Base-by-base conservation (phyloP, 2,113 vertebrate species). In the Piprites chloris region DNA sequence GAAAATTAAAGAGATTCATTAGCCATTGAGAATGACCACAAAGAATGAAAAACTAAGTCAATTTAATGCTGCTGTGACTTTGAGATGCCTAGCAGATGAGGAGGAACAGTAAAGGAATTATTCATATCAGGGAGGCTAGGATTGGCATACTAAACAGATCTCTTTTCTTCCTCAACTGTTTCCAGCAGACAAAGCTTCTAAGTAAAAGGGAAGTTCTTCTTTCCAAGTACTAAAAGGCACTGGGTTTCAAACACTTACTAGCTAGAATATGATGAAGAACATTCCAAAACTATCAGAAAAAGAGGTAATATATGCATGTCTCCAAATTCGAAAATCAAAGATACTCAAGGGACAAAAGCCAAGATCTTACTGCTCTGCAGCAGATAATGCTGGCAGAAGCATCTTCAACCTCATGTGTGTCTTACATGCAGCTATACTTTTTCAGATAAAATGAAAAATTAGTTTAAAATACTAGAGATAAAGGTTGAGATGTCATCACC, bases 1-100 rank as follows among this genome's bases (percentile, higher is more conserved):
- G 14, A 81, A 93, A 93, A 92, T 74, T 67, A 78, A 69, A 28
- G n/a, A 24, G n/a, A 86, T 73, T 58, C 21, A 91, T 61, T 47
- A 77, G 39, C 63, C 65, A 67, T 39, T 89, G 47, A 65, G 87
- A 93, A 87, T 58, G 24, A 87, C 52, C 80, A 89, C 24, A 23
- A 76, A 92, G 39, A 72, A 95, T 41, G 39, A 85, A 92, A 90
- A 91, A 46, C 9, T 55, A 78, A 52, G 77, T 85, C 65, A 91
- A 79, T 91, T 89, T 85, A 95, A 92, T 58, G 66, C 69, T 89
- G 49, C 87, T 85, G 23, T 91, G 87, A 61, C 91, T 97, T 72
- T 35, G 27, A 78, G 44, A 76, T 22, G 30, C 44, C 53, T 69
- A 76, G 75, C 50, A 92, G 59, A 84, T 62, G 63, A 95, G 20